phyloP scores from a whole-genome alignment of 1,140 invertebrate species.

The Danaus plexippus region DNA sequence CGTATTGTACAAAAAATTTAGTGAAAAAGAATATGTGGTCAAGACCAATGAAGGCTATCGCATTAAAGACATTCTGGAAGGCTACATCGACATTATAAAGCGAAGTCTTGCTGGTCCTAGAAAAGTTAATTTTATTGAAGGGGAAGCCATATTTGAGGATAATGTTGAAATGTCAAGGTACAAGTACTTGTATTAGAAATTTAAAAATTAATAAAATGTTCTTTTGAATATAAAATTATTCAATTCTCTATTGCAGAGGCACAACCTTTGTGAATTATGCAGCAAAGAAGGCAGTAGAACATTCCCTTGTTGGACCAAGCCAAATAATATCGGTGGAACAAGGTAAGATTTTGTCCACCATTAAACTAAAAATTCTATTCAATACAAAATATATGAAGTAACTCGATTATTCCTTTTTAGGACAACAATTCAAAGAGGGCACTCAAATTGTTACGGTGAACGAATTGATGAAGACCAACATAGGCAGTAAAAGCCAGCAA shows the following conservation, averaged over 20 bases:
- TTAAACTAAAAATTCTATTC: no score
- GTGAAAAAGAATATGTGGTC: constrained; percentile 98
- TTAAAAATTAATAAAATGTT: background rate
- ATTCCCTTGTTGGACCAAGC: constrained; percentile 41
- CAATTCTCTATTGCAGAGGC: constrained; percentile 30
- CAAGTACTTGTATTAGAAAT: background rate
- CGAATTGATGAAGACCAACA: constrained; percentile 32
- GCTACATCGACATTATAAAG: constrained; percentile 99
- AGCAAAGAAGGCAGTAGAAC: constrained; percentile 28
- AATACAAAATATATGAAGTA: no score
- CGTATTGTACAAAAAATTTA: constrained; percentile 14
- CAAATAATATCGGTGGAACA: constrained; percentile 34
- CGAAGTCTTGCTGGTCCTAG: constrained; percentile 76
- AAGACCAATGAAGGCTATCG: constrained; percentile 99
- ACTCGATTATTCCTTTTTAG: constrained; percentile 9
- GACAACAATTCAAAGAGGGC: constrained; percentile 25
- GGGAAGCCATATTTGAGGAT: constrained; percentile 36
- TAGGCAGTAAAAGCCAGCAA: constrained; percentile 25
- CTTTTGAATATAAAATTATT: constrained; percentile 2
- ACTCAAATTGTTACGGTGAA: constrained; percentile 38
- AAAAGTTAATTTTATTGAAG: constrained; percentile 19
- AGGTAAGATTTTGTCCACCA: constrained; percentile 22
- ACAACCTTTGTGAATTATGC: constrained; percentile 33
- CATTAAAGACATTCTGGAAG: constrained; percentile 96
- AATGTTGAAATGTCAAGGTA: constrained; percentile 35